Base-by-base conservation (phyloP, 2,797 vertebrate species). In the Toxotes lorentzi region DNA sequence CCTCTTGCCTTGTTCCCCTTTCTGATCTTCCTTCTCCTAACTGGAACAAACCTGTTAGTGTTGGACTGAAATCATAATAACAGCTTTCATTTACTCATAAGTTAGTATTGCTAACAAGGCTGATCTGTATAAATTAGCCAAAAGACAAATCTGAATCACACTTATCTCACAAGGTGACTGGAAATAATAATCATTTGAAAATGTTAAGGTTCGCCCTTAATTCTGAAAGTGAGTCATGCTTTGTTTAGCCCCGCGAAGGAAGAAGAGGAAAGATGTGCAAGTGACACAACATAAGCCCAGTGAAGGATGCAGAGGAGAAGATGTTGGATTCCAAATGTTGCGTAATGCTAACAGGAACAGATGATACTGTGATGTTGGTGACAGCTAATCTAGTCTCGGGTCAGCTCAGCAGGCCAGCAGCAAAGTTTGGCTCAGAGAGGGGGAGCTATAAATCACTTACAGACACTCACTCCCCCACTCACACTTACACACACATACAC, bases 391-490 rank as follows among this genome's bases (percentile, higher is more conserved):
- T 78, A 53, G 75, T 78, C 68, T 81, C 34, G 35, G 90, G 87
- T 91, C 89, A 89, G 80, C 77, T 80, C 85, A 78, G 77, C 81
- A 73, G 85, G 70, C 85, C 82, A 82, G 86, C 83, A 81, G 82
- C 76, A 81, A 81, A 86, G 84, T 88, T 88, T 90, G 88, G 89
- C 89, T 86, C 76, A 51, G 56, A 77, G 72, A 87, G 51, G 32
- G 9, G 76, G 77, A 80, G 86, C 71, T 56, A 91, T 93, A 90
- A 93, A 93, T 92, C 91, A 94, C 65, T 68, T 51, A 62, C 73
- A 3, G 45, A 85, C 62, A 72, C 68, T n/a, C 51, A 63, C 38
- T 14, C 57, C 17, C 21, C 64, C 6, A 66, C 10, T 63, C 34
- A 63, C 30, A 71, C 17, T 30, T 2, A 68, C 40, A 56, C 24